Conservation (phyloP, 2,888 invertebrate genomes). For the Meta bourneti region DNA sequence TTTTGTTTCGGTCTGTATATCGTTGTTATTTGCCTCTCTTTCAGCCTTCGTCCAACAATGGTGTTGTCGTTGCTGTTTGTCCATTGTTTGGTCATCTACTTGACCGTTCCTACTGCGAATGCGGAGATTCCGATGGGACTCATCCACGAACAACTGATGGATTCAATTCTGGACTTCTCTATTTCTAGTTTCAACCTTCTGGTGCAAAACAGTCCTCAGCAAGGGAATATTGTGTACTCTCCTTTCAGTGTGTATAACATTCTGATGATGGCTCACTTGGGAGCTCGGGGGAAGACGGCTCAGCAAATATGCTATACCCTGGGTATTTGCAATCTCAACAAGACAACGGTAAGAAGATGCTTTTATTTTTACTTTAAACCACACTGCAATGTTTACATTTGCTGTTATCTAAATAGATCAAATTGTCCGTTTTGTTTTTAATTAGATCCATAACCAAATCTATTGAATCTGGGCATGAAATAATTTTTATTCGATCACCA, state of each 20-base stretch:
- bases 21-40: neutral
- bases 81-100: neutral
- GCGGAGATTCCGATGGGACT: neutral
- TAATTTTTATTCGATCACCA: too few relatives aligned
- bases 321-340: conserved; percentile 71
- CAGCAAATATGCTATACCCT: conserved; percentile 77
- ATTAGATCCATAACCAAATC: too few relatives aligned
- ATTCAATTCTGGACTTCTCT: conserved; percentile 69
- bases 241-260: conserved; percentile 81
- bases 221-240: conserved; percentile 80
- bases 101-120: neutral
- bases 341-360: conserved; percentile 43
- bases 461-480: too few relatives aligned
- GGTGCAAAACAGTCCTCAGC: conserved; percentile 43
- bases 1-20: conserved; percentile 1
- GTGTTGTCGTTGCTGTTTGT: conserved; percentile 8
- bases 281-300: conserved; percentile 80
- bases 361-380: neutral
- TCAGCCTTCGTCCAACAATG: neutral
- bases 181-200: conserved; percentile 54
- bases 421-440: too few relatives aligned
- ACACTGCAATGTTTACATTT: too few relatives aligned
- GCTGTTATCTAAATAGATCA: too few relatives aligned
- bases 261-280: conserved; percentile 81
- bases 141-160: conserved; percentile 39